phyloP scores from a whole-genome alignment of 2,888 invertebrate genomes.

The Rapana venosa region DNA sequence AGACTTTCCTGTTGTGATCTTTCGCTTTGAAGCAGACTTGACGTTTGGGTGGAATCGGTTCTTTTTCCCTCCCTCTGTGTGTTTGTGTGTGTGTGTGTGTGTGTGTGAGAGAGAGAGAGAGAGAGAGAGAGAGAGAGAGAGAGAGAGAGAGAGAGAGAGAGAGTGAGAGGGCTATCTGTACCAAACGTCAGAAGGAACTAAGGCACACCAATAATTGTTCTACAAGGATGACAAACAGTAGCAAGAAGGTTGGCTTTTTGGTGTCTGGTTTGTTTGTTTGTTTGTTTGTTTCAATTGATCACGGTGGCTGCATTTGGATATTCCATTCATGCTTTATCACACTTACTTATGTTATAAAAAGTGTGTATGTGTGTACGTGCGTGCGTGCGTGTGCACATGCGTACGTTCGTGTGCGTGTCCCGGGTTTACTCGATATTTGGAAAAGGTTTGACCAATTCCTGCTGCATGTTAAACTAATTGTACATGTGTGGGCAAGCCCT shows the following conservation, averaged over 20 bases:
- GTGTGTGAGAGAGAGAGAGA: background rate
- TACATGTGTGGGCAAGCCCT: too few species aligned
- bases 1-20: too few species aligned
- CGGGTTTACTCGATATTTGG: too few species aligned
- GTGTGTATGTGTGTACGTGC: background rate
- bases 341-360: too few species aligned
- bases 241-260: background rate
- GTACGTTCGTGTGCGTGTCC: background rate
- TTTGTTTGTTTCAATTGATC: too few species aligned
- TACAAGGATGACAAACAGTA: background rate
- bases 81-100: conserved; percentile 1
- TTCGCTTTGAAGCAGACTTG: too few species aligned
- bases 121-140: background rate
- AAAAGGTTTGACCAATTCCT: too few species aligned
- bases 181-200: background rate
- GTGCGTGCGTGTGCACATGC: background rate
- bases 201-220: background rate
- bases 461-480: too few species aligned
- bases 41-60: background rate
- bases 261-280: too few species aligned
- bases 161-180: background rate
- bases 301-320: too few species aligned
- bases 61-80: background rate
- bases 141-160: conserved; percentile 12
- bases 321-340: too few species aligned